A percentile compares a stretch with the other conserved stretches of the same genome.
phyloP scores from a whole-genome alignment of 2,797 vertebrate species.

The Oreochromis grahami region DNA sequence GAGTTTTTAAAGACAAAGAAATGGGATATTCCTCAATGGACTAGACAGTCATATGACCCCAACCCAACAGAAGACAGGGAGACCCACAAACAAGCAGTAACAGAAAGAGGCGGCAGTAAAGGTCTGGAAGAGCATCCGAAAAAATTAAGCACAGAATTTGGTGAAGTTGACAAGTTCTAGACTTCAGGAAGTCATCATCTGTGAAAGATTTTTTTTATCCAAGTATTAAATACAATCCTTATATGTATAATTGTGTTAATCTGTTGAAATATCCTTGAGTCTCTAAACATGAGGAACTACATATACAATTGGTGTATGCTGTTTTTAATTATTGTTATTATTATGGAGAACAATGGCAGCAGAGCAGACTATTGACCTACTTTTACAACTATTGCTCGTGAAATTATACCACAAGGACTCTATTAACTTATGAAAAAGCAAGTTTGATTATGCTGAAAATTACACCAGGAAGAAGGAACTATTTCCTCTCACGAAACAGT shows the following conservation, averaged over 20 bases:
- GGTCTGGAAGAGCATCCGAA: background rate
- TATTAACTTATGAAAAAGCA: background rate
- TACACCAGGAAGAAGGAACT: background rate
- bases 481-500: background rate
- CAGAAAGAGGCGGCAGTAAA: background rate
- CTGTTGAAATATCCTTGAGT: background rate
- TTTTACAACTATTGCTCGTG: background rate
- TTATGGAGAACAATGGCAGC: background rate
- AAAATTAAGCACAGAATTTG: background rate
- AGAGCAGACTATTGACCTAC: background rate
- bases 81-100: background rate
- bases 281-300: background rate
- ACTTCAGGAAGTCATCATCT: background rate
- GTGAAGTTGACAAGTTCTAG: background rate
- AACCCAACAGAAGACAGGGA: background rate
- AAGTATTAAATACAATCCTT: background rate
- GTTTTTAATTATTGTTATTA: background rate
- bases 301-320: background rate
- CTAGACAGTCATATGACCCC: background rate
- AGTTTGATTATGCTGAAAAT: background rate
- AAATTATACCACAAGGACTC: background rate
- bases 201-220: background rate
- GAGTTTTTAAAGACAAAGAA: background rate
- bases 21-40: background rate
- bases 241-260: background rate